Percentiles rank a stretch among this genome's conserved stretches.
Conservation (phyloP, 2,113 vertebrate species). For the Elaphurus davidianus region DNA sequence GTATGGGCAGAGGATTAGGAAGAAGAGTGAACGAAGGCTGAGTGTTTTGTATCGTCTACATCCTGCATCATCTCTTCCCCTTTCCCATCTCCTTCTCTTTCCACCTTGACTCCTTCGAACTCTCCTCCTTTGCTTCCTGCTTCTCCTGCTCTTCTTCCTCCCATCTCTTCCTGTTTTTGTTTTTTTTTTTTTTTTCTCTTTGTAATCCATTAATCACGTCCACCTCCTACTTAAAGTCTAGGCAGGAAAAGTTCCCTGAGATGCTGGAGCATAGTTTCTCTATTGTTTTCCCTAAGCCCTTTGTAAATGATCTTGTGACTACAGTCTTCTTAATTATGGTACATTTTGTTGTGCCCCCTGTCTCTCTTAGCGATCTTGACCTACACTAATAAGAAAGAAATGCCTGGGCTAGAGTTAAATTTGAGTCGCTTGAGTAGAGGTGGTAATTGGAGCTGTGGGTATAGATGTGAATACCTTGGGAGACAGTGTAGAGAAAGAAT, state of each 20-base stretch:
- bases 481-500: background rate
- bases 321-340: background rate
- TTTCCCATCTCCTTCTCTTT: background rate
- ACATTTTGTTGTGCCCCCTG: background rate
- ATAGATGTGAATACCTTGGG: background rate
- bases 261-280: background rate
- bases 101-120: background rate
- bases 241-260: background rate
- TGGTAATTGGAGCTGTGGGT: background rate
- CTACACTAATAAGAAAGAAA: background rate
- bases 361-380: background rate
- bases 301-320: background rate
- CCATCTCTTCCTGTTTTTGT: background rate
- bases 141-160: background rate
- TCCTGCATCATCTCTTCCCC: background rate
- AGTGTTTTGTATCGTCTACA: background rate
- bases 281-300: background rate
- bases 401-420: background rate
- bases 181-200: background rate
- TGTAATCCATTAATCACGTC: background rate
- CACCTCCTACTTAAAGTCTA: background rate
- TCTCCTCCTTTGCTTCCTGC: background rate
- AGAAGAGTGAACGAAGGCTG: background rate
- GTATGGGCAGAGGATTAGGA: background rate
- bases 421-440: background rate